Evolutionary conservation across 2,888 invertebrate genomes (phyloP), one percentile per base, ranked within the genome.

Genomic region (Sympetrum striolatum): DNA sequence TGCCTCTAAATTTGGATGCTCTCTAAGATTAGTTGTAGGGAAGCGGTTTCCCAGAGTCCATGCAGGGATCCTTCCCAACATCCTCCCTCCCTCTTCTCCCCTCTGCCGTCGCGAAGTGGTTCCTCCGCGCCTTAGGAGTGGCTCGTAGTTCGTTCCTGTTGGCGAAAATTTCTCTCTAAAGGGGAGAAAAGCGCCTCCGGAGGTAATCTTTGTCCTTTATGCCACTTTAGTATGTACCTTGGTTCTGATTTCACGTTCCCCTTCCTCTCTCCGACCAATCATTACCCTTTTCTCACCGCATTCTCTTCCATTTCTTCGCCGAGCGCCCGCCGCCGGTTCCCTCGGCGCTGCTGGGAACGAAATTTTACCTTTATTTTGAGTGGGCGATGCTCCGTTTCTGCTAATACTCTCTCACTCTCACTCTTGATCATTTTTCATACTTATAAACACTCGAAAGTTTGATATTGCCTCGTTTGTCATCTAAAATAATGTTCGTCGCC

Each of bases 21-120:
- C 86, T 86, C 86, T 86, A 86, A 86, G 86, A 86, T 86, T 86
- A 86, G 86, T 53, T 60, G 82, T 35, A 35, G 37, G 39, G 58
- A 37, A 58, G 48, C 48, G 22, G 31, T 44, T 31, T 25, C 90
- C 90, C 58, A 73, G 73, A 73, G 73, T 73, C 73, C 73, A 31
- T 73, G 73, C 73, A 25, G 22, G 73, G 73, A 31, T 73, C 73
- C 73, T 73, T 73, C 73, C 73, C 31, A 31, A 25, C 73, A 25
- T 73, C 31, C 73, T 73, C 73, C 25, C 73, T 73, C 31, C 31
- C 73, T 31, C 31, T 31, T 73, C 73, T 31, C 73, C 73, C 73
- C 12, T 14, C 31, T 73, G 25, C 73, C 73, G 73, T 73, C 73
- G 73, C 73, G 73, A 25, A 25, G 73, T 73, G 73, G 25, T 73